phyloP scores from a whole-genome alignment of 1,140 invertebrate species.

The Cyclina sinensis region DNA sequence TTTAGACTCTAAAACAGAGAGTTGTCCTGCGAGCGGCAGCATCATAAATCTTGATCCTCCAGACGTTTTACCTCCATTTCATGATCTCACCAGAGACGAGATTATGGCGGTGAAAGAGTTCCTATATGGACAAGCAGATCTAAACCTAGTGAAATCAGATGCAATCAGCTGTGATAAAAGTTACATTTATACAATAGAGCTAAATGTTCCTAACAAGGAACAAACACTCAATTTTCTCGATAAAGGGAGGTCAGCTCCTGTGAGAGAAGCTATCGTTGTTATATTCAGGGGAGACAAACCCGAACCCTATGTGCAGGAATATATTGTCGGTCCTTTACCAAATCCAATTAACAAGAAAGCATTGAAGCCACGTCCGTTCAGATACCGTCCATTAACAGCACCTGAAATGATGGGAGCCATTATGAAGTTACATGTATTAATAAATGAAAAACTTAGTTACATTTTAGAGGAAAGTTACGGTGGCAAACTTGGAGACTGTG shows the following conservation, averaged over 20 bases:
- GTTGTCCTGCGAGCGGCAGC: conserved; percentile 31
- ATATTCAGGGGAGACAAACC: conserved; percentile 79
- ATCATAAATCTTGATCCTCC: conserved; percentile 56
- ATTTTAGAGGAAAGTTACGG: conserved; percentile 77
- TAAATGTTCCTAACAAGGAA: conserved; percentile 74
- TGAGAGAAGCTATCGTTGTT: conserved; percentile 75
- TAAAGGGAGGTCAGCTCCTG: conserved; percentile 61
- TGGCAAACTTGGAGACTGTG: conserved; percentile 72
- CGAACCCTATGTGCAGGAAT: conserved; percentile 76
- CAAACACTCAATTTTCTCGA: conserved; percentile 76
- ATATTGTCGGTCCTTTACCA: conserved; percentile 75
- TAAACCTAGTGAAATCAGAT: conserved; percentile 68
- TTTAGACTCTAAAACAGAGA: conserved; percentile 33
- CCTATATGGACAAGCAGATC: conserved; percentile 57
- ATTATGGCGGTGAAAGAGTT: conserved; percentile 64
- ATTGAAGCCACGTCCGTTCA: conserved; percentile 51
- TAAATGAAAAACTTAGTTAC: conserved; percentile 28
- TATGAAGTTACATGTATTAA: not conserved
- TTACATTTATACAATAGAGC: conserved; percentile 77
- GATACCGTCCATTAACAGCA: conserved; percentile 60
- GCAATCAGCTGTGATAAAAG: conserved; percentile 66
- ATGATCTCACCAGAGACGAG: conserved; percentile 73
- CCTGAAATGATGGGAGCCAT: conserved; percentile 53
- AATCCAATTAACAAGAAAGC: conserved; percentile 65
- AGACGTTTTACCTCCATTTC: conserved; percentile 62